A percentile compares a stretch with the other conserved stretches of the same genome.
Conservation (phyloP, 2,888 invertebrate species). For the Protophormia terraenovae region DNA sequence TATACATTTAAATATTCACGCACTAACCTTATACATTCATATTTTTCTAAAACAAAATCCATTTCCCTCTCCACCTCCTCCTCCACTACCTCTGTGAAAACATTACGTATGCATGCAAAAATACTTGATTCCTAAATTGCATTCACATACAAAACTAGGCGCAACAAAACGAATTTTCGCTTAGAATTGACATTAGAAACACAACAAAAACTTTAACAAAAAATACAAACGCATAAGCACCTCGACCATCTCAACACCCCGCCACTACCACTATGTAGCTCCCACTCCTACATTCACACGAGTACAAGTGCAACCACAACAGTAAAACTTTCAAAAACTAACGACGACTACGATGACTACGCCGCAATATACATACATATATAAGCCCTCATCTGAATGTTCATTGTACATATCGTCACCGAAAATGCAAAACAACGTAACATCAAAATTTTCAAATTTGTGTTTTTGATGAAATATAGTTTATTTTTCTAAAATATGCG, state of each 20-base stretch:
- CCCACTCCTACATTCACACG: neutral
- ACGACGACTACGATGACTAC: constrained; percentile 48
- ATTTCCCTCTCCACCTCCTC: neutral
- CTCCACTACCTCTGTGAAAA: neutral
- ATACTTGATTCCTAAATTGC: constrained; percentile 70
- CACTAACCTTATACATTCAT: constrained; percentile 14
- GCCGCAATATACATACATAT: neutral
- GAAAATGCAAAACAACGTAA: too few species aligned
- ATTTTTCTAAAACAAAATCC: constrained; percentile 3
- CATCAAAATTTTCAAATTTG: too few species aligned
- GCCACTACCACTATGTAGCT: neutral
- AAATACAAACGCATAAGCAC: constrained; percentile 30
- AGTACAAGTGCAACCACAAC: constrained; percentile 58
- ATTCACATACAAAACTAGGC: constrained; percentile 67
- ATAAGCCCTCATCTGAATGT: constrained; percentile 47
- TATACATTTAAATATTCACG: too few species aligned
- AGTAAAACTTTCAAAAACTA: constrained; percentile 62
- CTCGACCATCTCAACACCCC: constrained; percentile 37
- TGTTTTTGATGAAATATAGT: too few species aligned
- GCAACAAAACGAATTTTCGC: constrained; percentile 68
- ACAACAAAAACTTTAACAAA: constrained; percentile 33
- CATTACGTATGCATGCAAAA: constrained; percentile 70
- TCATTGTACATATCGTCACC: too few species aligned
- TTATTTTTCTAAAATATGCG: too few species aligned
- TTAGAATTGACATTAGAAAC: constrained; percentile 68